phyloP scores from a whole-genome alignment of 2,113 vertebrate species.

The Oxyura jamaicensis region DNA sequence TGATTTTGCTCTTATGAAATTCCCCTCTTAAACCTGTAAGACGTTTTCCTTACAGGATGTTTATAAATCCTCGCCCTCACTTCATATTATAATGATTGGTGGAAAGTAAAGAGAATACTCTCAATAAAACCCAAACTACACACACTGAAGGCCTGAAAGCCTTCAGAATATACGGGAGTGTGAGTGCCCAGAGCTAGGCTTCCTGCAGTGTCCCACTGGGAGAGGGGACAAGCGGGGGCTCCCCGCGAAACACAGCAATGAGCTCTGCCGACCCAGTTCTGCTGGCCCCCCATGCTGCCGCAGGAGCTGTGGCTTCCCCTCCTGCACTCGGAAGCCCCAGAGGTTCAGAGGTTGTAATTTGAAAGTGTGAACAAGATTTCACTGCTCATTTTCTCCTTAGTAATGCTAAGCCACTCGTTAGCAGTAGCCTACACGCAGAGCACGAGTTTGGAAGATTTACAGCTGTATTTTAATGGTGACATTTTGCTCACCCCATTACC shows the following conservation, averaged over 20 bases:
- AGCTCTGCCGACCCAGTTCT: not conserved
- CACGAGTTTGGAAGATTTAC: not conserved
- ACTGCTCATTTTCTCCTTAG: not conserved
- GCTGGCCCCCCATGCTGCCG: not conserved
- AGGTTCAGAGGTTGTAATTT: not conserved
- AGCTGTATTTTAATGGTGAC: not conserved
- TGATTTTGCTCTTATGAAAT: not conserved
- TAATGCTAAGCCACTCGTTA: not conserved
- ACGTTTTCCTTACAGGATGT: not conserved
- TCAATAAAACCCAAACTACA: not conserved
- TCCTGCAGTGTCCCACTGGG: fast-evolving
- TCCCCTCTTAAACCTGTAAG: not conserved
- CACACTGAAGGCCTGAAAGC: fast-evolving
- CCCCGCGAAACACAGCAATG: fast-evolving
- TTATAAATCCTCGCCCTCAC: not conserved
- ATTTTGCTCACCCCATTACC: not conserved
- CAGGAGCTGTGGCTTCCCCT: not conserved
- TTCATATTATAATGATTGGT: not conserved
- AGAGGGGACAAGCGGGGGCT: not conserved
- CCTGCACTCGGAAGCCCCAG: fast-evolving
- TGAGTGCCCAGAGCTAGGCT: not conserved
- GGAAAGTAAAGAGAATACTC: not conserved
- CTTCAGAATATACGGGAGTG: not conserved
- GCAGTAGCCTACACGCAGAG: not conserved
- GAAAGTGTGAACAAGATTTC: not conserved